Evolutionary conservation across 2,797 vertebrate species (phyloP).

Genomic region (Trachops cirrhosus): DNA sequence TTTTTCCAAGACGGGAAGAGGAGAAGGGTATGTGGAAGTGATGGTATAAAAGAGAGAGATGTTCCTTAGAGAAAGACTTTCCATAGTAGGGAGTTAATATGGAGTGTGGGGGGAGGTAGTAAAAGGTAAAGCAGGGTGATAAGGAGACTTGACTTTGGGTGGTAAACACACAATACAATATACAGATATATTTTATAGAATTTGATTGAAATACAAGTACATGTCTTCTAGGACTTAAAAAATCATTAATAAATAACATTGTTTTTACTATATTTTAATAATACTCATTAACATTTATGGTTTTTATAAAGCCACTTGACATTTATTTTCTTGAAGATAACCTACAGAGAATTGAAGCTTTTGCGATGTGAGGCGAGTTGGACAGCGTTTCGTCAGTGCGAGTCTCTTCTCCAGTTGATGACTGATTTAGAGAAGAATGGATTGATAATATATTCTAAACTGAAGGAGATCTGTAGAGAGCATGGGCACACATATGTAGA

Average conservation of each 20-base stretch:
- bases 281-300: background rate
- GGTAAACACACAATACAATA: background rate
- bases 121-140: background rate
- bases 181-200: background rate
- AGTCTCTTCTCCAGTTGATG: slow-evolving; percentile 80
- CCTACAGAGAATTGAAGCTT: slow-evolving; percentile 80
- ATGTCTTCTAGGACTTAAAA: background rate
- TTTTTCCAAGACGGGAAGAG: background rate
- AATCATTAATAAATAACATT: background rate
- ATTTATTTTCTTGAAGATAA: slow-evolving; percentile 80
- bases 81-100: background rate
- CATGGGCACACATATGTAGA: slow-evolving; percentile 86
- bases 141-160: background rate
- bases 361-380: slow-evolving; percentile 84
- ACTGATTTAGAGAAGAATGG: slow-evolving; percentile 82
- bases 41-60: background rate
- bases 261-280: background rate
- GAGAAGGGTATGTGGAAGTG: background rate
- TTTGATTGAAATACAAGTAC: background rate
- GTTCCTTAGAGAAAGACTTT: background rate
- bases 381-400: slow-evolving; percentile 78
- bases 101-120: too few relatives aligned
- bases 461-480: slow-evolving; percentile 82
- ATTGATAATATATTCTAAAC: slow-evolving; percentile 81
- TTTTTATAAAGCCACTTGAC: background rate